Evolutionary conservation across 2,113 vertebrate genomes (phyloP), one percentile per base, ranked within the genome.

Genomic region (Malurus cyaneus): DNA sequence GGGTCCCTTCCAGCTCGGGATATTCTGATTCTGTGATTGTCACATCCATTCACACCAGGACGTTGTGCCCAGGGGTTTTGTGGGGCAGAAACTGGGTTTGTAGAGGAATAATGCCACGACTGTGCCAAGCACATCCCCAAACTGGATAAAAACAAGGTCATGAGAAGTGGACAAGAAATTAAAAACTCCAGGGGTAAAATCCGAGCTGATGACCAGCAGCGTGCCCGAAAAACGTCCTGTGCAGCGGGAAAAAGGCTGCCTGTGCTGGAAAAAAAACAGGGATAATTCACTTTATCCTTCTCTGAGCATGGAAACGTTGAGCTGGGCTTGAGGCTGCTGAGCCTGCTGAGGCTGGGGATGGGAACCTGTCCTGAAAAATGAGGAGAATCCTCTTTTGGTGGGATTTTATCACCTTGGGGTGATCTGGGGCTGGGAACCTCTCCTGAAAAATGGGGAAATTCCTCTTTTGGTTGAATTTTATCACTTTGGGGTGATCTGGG

Each of bases 201-300:
- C 39, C 39, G 73, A 53, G 47, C 4, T 46, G 29, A 14, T 36
- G 3, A 10, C 8, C 18, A 39, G 28, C 3, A 39, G 20, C 39
- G 28, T 49, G 42, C 39, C 39, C 39, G 11, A 39, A n/a, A n/a
- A n/a, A n/a, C n/a, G n/a, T n/a, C n/a, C n/a, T n/a, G 0, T 34
- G 25, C 18, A 25, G 28, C 5, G 20, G 61, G 29, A n/a, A 31
- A 61, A 79, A 53, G 9, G 4, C 42, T 81, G 12, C 25, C 29
- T 18, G 34, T 50, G 26, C 66, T 39, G 42, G 23, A 57, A 39
- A 57, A 39, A 57, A 57, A 52, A 3, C 2, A 2, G 39, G 36
- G 57, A 8, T 18, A 1, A 49, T 67, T 86, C 39, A 5, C 14
- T 49, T 70, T 20, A 8, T 61, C 46, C 34, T 56, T 23, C 65